Evolutionary conservation across 37 sponge, comb jelly and placozoan genomes (phyloP).

Genomic region (Halisarca cf. caerulea): DNA sequence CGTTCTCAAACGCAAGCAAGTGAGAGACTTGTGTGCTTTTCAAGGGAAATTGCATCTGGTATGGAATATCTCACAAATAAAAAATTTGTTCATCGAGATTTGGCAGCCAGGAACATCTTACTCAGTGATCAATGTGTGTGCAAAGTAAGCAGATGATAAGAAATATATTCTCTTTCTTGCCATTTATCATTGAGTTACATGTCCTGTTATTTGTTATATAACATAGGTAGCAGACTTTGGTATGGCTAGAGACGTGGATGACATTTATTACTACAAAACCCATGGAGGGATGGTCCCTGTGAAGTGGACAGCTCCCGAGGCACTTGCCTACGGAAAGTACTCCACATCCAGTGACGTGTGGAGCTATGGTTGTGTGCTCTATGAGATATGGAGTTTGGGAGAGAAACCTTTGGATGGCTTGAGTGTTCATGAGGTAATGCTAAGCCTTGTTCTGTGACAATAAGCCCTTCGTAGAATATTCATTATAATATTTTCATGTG

Average conservation of each 20-base stretch:
- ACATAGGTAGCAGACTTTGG: conserved; percentile 4
- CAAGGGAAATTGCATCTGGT: conserved; percentile 54
- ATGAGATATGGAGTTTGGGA: conserved; percentile 14
- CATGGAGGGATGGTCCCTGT: conserved; percentile 1
- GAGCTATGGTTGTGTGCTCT: conserved; percentile 11
- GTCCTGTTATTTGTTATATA: no score
- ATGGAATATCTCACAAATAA: conserved; percentile 58
- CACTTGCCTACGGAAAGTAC: conserved; percentile 1
- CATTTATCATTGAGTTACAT: no score
- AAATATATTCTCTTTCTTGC: no score
- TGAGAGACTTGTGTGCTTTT: conserved; percentile 7
- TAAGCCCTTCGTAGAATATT: no score
- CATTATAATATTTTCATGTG: no score
- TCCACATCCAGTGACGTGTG: conserved; percentile 19
- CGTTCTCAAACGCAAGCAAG: no score
- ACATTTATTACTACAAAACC: conserved; percentile 5
- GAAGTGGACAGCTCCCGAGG: conserved; percentile 23
- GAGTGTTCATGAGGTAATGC: neutral
- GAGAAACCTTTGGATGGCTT: neutral
- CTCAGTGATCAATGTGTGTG: conserved; percentile 40
- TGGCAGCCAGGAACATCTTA: conserved; percentile 74
- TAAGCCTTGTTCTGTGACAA: no score
- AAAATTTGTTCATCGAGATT: conserved; percentile 65
- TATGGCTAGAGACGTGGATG: neutral
- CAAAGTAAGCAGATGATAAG: neutral